Percentiles rank a stretch among this genome's conserved stretches.
Evolutionary conservation across 2,888 invertebrate species (phyloP).

Genomic region (Hemaris fuciformis): DNA sequence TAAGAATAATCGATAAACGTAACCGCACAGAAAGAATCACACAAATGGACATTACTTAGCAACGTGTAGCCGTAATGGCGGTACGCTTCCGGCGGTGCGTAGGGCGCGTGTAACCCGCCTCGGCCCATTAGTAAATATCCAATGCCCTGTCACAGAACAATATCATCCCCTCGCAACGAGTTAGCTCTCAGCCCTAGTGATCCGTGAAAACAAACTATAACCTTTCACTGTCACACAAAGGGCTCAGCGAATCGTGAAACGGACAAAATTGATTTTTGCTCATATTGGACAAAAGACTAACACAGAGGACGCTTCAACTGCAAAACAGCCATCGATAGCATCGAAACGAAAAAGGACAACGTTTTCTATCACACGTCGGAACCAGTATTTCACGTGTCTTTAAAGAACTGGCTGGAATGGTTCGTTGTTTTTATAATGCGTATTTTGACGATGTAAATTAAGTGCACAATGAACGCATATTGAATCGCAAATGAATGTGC

Average conservation of each 20-base stretch:
- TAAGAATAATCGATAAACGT: background rate
- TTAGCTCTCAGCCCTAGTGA: slow-evolving; percentile 53
- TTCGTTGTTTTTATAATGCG: slow-evolving; percentile 24
- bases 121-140: slow-evolving; percentile 42
- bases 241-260: slow-evolving; percentile 64
- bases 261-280: slow-evolving; percentile 72
- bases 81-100: slow-evolving; percentile 23
- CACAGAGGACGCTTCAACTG: slow-evolving; percentile 25
- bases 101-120: slow-evolving; percentile 27
- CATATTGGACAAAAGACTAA: slow-evolving; percentile 45
- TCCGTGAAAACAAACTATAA: slow-evolving; percentile 75
- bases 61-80: slow-evolving; percentile 13
- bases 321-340: slow-evolving; percentile 30
- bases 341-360: slow-evolving; percentile 4
- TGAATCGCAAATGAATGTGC: slow-evolving; percentile 56
- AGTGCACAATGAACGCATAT: slow-evolving; percentile 44
- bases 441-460: slow-evolving; percentile 42
- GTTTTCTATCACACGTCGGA: background rate
- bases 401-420: background rate
- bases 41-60: slow-evolving; percentile 22
- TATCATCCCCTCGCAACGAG: slow-evolving; percentile 44
- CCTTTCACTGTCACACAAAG: slow-evolving; percentile 73
- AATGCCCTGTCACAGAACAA: slow-evolving; percentile 56
- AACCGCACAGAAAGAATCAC: slow-evolving; percentile 11
- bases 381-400: background rate